Evolutionary conservation across 1,140 invertebrate species (phyloP).

Genomic region (Magallana angulata): DNA sequence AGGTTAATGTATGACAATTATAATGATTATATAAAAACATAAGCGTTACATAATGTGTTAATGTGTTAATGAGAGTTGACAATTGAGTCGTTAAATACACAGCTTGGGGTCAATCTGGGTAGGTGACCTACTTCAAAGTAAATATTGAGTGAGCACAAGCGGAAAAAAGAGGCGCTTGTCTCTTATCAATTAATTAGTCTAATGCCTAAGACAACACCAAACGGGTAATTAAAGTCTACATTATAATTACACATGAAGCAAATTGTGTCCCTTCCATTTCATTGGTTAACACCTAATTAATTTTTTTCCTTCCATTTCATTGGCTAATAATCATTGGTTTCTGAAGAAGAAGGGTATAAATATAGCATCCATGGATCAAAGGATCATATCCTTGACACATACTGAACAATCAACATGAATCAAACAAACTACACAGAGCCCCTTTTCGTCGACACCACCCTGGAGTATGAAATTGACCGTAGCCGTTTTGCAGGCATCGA

Average conservation of each 20-base stretch:
- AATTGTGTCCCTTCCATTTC: neutral
- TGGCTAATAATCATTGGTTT: neutral
- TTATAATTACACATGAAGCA: neutral
- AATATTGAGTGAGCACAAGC: neutral
- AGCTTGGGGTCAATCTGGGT: neutral
- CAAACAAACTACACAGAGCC: neutral
- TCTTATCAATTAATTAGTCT: neutral
- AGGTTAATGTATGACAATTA: too few relatives aligned
- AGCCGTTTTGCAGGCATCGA: neutral
- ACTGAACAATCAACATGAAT: neutral
- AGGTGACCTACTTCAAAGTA: neutral
- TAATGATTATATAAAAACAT: too few relatives aligned
- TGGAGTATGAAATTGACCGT: slow-evolving; percentile 1
- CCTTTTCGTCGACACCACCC: neutral
- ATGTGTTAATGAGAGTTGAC: too few relatives aligned
- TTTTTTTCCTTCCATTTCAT: neutral
- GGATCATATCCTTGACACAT: too few relatives aligned
- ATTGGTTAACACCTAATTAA: too few relatives aligned
- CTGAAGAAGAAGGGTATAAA: too few relatives aligned
- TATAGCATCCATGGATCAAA: too few relatives aligned
- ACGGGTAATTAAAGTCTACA: neutral
- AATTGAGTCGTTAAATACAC: neutral
- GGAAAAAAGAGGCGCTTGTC: neutral
- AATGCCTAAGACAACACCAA: neutral
- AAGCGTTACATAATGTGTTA: too few relatives aligned